Conservation (phyloP, 2,888 invertebrate genomes). For the Leptinotarsa haldemani region DNA sequence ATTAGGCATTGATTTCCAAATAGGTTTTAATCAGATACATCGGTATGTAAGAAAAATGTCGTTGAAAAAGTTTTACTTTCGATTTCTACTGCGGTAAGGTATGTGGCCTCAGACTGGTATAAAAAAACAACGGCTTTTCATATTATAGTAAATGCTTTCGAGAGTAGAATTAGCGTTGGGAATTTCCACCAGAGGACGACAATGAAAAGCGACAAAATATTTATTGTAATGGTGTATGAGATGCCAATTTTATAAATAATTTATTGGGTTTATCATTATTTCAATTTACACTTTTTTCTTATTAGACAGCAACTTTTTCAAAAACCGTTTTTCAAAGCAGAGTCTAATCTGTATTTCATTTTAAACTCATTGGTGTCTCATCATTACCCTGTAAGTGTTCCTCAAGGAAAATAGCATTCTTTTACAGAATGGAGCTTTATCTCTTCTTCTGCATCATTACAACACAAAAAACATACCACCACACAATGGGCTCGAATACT, state of each 20-base stretch:
- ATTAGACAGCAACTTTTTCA: too few relatives aligned
- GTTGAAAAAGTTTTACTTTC: conserved; percentile 10
- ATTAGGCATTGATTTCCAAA: conserved; percentile 1
- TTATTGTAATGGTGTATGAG: not conserved
- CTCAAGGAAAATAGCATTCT: not conserved
- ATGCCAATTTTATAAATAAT: not conserved
- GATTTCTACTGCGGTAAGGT: not conserved
- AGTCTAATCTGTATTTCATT: too few relatives aligned
- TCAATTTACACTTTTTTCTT: too few relatives aligned
- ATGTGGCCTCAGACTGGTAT: not conserved
- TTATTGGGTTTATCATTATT: too few relatives aligned
- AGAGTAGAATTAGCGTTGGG: not conserved
- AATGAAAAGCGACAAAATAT: not conserved
- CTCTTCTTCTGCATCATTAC: not conserved
- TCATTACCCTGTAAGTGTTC: not conserved
- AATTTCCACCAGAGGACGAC: not conserved
- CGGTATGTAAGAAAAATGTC: conserved; percentile 3
- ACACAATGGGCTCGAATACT: not conserved
- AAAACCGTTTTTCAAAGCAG: too few relatives aligned
- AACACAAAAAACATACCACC: not conserved
- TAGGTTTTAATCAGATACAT: not conserved
- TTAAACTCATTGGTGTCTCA: not conserved
- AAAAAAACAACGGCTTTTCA: not conserved
- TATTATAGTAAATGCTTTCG: not conserved
- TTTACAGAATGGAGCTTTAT: conserved; percentile 4